Conservation (phyloP, 2,797 vertebrate genomes). For the Sebastes variabilis region DNA sequence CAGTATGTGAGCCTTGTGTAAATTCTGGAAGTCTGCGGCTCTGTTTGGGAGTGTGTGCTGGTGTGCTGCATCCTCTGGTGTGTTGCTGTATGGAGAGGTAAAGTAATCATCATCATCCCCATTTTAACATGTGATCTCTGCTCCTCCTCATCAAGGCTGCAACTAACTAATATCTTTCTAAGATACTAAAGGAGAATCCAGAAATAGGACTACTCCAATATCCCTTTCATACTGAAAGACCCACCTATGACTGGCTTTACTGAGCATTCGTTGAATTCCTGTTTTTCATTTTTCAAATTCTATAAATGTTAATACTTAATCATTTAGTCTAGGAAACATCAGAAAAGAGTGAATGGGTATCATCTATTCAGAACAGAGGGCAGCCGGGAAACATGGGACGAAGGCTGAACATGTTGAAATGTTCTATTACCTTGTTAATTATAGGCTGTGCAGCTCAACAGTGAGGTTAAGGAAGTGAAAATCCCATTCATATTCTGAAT, state of each 20-base stretch:
- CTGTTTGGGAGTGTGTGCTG: not conserved
- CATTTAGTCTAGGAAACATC: not conserved
- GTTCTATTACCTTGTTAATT: not conserved
- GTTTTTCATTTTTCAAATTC: not conserved
- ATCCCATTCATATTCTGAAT: no score
- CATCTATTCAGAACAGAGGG: not conserved
- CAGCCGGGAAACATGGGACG: not conserved
- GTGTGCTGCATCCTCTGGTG: constrained; percentile 19
- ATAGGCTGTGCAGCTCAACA: not conserved
- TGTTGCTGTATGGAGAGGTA: not conserved
- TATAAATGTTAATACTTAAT: not conserved
- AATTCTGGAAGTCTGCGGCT: constrained; percentile 1
- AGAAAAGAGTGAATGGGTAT: not conserved
- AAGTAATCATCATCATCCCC: not conserved
- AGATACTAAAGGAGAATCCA: not conserved
- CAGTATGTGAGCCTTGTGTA: constrained; percentile 14
- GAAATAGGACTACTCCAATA: not conserved
- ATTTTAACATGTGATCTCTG: not conserved
- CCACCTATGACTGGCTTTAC: not conserved
- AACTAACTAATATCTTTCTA: not conserved
- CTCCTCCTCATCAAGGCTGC: not conserved
- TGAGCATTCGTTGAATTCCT: not conserved
- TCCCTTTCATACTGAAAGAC: not conserved
- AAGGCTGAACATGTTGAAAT: not conserved
- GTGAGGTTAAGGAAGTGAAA: no score